Conservation (phyloP, 2,888 invertebrate species). For the Drosophila setosimentum region DNA sequence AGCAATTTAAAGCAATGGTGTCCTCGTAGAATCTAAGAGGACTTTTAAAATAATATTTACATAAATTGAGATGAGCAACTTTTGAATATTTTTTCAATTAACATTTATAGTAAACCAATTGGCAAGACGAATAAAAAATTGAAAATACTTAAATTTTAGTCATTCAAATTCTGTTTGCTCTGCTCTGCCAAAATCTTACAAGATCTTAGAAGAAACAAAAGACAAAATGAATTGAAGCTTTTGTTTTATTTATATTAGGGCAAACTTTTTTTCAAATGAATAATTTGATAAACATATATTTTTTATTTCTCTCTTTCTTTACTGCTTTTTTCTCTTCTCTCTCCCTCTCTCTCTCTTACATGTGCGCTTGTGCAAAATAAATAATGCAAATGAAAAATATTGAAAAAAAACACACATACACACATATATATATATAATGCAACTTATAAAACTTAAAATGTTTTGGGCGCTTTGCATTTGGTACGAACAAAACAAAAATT, state of each 20-base stretch:
- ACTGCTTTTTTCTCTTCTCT: conserved; percentile 60
- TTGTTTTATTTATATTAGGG: conserved; percentile 11
- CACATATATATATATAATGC: conserved; percentile 14
- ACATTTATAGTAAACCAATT: conserved; percentile 6
- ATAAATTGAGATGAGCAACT: not conserved
- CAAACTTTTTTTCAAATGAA: conserved; percentile 16
- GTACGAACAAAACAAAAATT: conserved; percentile 17
- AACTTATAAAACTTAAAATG: conserved; percentile 19
- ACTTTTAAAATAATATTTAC: not conserved
- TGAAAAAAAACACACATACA: conserved; percentile 34
- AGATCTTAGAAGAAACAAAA: not conserved
- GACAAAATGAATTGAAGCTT: not conserved
- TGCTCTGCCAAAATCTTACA: conserved; percentile 40
- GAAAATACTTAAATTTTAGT: conserved; percentile 5
- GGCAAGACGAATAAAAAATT: conserved; percentile 20
- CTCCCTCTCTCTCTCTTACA: conserved; percentile 65
- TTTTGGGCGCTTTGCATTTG: conserved; percentile 51
- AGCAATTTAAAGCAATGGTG: conserved; percentile 47
- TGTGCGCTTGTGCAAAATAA: conserved; percentile 73
- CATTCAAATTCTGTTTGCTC: conserved; percentile 4
- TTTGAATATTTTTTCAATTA: not conserved
- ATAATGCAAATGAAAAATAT: conserved; percentile 34
- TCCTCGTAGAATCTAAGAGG: not conserved
- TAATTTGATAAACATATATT: conserved; percentile 49
- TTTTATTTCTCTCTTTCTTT: conserved; percentile 60